Conservation (phyloP, 2,888 invertebrate genomes). For the Phymatocera aterrima region DNA sequence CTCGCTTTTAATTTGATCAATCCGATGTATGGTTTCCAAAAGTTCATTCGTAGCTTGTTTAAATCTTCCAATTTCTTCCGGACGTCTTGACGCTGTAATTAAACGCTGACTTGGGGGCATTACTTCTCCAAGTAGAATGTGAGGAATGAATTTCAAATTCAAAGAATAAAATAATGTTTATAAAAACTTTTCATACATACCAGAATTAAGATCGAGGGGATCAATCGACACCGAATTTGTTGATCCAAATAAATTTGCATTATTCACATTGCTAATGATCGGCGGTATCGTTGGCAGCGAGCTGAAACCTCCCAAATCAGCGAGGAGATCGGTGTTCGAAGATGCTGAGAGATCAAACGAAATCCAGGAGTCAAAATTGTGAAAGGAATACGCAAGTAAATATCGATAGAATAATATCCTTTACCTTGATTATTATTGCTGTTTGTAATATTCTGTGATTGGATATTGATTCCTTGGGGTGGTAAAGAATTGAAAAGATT, state of each 20-base stretch:
- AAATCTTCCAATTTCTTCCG: constrained; percentile 54
- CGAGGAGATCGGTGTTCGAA: constrained; percentile 74
- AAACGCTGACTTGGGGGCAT: constrained; percentile 69
- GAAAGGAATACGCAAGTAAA: constrained; percentile 13
- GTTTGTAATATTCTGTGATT: constrained; percentile 56
- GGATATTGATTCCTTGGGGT: constrained; percentile 59
- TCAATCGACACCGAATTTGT: constrained; percentile 54
- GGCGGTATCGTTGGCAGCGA: constrained; percentile 57
- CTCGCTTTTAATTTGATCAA: constrained; percentile 70
- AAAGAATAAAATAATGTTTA: no score
- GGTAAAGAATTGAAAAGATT: constrained; percentile 65
- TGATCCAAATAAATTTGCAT: constrained; percentile 64
- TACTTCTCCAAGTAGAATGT: constrained; percentile 57
- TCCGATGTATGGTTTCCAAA: constrained; percentile 68
- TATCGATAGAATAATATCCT: constrained; percentile 43
- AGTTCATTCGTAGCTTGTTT: constrained; percentile 66
- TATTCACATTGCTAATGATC: constrained; percentile 62
- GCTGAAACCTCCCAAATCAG: constrained; percentile 74
- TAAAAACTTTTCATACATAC: constrained; percentile 58
- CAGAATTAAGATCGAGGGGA: constrained; percentile 59
- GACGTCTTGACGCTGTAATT: constrained; percentile 66
- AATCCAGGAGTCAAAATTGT: no score
- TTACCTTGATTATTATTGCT: constrained; percentile 69
- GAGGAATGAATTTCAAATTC: constrained; percentile 32
- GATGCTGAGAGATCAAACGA: constrained; percentile 52